Percentiles rank a stretch among this genome's conserved stretches.
phyloP scores from a whole-genome alignment of 2,113 vertebrate species.

The Platysternon megacephalum region DNA sequence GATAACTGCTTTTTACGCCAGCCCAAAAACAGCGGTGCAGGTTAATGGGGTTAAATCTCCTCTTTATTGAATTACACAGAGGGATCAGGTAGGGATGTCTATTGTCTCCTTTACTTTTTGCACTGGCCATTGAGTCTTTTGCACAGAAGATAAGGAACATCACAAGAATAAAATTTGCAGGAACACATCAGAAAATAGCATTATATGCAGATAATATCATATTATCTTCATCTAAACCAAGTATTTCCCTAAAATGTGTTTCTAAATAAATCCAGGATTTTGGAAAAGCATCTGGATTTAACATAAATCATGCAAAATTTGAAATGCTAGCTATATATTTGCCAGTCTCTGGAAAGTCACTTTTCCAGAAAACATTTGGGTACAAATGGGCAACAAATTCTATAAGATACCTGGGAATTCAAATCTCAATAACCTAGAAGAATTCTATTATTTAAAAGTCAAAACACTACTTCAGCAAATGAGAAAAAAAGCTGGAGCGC shows the following conservation, averaged over 20 bases:
- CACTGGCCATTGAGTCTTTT: background rate
- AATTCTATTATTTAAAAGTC: background rate
- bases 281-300: background rate
- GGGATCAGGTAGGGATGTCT: background rate
- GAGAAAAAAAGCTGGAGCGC: background rate
- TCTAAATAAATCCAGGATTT: background rate
- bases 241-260: background rate
- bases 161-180: background rate
- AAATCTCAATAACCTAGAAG: background rate
- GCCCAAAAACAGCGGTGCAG: background rate
- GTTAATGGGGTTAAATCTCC: background rate
- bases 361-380: background rate
- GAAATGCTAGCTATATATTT: background rate
- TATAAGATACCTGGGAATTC: background rate
- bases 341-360: background rate
- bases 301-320: background rate
- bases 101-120: background rate
- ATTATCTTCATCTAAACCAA: background rate
- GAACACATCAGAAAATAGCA: background rate
- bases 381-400: background rate
- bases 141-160: background rate
- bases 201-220: background rate
- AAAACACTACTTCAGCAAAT: background rate
- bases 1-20: background rate
- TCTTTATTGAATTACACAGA: background rate